A percentile compares a stretch with the other conserved stretches of the same genome.
Evolutionary conservation across 2,797 vertebrate genomes (phyloP).

Genomic region (Luscinia luscinia): DNA sequence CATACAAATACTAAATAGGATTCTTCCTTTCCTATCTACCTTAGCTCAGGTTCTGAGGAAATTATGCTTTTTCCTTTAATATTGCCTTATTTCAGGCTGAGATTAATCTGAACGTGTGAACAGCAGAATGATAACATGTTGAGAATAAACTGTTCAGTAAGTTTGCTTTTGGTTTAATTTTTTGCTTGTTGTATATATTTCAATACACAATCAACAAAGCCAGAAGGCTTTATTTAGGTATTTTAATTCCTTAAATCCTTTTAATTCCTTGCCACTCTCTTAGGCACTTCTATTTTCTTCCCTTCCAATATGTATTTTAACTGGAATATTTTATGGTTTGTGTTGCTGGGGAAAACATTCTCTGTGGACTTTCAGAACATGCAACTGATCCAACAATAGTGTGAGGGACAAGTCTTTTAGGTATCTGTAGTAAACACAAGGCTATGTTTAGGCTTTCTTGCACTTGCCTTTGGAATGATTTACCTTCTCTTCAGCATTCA

Average conservation of each 20-base stretch:
- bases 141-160: background rate
- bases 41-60: background rate
- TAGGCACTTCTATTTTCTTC: background rate
- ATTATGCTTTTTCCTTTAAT: background rate
- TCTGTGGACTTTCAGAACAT: background rate
- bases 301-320: background rate
- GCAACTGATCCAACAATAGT: background rate
- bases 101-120: background rate
- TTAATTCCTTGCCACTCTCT: background rate
- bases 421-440: background rate
- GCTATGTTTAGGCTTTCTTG: background rate
- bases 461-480: background rate
- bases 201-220: background rate
- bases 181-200: background rate
- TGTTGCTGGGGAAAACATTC: background rate
- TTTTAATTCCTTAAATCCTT: background rate
- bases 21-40: background rate
- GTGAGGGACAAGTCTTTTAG: background rate
- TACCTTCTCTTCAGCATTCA: background rate
- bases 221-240: background rate
- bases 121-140: background rate
- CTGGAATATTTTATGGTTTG: background rate
- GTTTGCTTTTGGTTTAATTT: background rate
- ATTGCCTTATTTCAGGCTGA: background rate
- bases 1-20: background rate